Base-by-base conservation (phyloP, 2,797 vertebrate genomes). In the Typhlichthys subterraneus region DNA sequence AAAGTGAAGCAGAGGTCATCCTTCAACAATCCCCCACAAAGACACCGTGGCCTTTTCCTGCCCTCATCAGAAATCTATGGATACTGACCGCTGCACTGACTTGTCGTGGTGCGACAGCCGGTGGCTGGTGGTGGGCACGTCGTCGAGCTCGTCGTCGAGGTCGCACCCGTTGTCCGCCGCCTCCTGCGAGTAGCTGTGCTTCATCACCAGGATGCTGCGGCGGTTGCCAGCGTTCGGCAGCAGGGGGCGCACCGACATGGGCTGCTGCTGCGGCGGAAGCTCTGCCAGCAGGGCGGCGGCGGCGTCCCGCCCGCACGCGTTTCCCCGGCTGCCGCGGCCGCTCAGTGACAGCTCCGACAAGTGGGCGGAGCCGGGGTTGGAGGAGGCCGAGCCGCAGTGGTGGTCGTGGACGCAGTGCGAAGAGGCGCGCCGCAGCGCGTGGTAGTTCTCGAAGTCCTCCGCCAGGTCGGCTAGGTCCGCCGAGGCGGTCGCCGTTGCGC, bases 21-120 rank as follows among this genome's bases (percentile, higher is more conserved):
- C 52, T n/a, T 31, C 59, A 60, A 71, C 70, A 75, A 57, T 92
- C 73, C 71, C 69, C 73, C 55, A 73, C 42, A 53, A 51, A 73
- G 65, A 83, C 75, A 61, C 65, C 14, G 53, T 29, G 23, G 74
- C 70, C 83, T 77, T 68, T 88, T 83, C 83, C 84, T 90, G 89
- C 85, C 88, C 90, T 93, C 93, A 95, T 94, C 92, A 96, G 93
- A 95, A 95, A 94, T 94, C 81, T 85, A 97, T 88, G 79, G 94
- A 95, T 99, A 99, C 97, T 99, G 95, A 99, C 97, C 97, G 96
- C 96, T 99, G 97, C 88, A 99, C 96, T 91, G 96, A 93, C 92
- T 98, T 99, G 80, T 99, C 97, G 17, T 99, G 97, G 79, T 96
- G 94, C 83, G 97, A 95, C 67, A 99, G 95, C 91, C 97, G 93